Evolutionary conservation across 2,113 vertebrate species (phyloP), one percentile per base, ranked within the genome.

Genomic region (Hoplias malabaricus): DNA sequence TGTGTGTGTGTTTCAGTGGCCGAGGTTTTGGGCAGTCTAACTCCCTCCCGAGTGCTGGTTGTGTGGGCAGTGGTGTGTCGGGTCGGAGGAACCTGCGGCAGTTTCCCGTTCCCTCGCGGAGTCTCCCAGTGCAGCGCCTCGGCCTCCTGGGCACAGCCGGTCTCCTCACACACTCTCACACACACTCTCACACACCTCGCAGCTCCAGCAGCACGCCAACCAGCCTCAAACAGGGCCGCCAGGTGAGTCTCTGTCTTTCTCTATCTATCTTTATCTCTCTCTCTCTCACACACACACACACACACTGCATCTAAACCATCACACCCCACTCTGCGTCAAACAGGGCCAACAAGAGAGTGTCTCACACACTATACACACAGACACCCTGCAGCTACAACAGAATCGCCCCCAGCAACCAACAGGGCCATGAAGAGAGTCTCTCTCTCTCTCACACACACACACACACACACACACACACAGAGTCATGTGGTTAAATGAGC

Each of bases 21-120:
- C 95, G 96, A 14, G 93, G 94, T 50, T 98, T 98, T 63, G 95
- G 96, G 73, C 98, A 99, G 88, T 99, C 98, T 3, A 99, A 95
- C 92, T 99, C 98, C 33, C 92, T 99, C 31, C 97, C 97, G 1
- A 96, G 94, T 29, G 87, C 95, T 4, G 90, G 95, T 77, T 97
- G 96, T 54, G 94, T 97, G 0, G 96, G 96, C 65, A 78, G 94
- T 2, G 84, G 88, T 13, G 90, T 94, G 69, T 93, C 96, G 72
- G 92, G 92, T 56, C 87, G 98, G 73, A 92, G 98, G 84, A 97
- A 95, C 89, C 94, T 96, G 2, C 94, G 96, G 1, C 97, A 97
- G 90, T 99, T 97, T 91, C 97, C 96, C 87, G 93, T 98, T 89
- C 96, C 97, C 36, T 96, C 96, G 46, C 93, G 97, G 65, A 99